A percentile compares a stretch with the other conserved stretches of the same genome.
Conservation (phyloP, 2,797 vertebrate species). For the Xiphophorus birchmanni region DNA sequence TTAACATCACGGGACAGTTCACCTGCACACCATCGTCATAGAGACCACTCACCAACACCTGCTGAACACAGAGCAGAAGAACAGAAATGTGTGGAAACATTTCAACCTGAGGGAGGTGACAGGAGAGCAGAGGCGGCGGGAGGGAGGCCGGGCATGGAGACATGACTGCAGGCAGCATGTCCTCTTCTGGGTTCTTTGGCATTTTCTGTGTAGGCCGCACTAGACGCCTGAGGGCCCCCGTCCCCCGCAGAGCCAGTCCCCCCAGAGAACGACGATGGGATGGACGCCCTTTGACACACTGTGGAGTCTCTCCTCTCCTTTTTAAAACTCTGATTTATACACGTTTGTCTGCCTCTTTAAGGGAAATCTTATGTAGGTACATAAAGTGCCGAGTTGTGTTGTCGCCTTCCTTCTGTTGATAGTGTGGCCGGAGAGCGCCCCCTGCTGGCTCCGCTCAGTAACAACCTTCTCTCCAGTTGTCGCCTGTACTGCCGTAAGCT, state of each 20-base stretch:
- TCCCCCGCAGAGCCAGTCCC: constrained; percentile 49
- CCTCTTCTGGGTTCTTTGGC: constrained; percentile 90
- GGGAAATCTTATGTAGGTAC: constrained; percentile 84
- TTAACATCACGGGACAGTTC: constrained; percentile 56
- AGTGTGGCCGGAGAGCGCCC: constrained; percentile 76
- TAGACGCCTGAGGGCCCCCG: constrained; percentile 50
- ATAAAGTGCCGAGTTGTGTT: constrained; percentile 93
- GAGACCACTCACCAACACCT: constrained; percentile 62
- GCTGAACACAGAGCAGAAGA: constrained; percentile 62
- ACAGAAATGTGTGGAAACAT: constrained; percentile 66
- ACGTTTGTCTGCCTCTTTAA: constrained; percentile 56
- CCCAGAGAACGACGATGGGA: constrained; percentile 46
- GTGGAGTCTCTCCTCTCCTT: constrained; percentile 41
- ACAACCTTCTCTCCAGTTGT: constrained; percentile 98
- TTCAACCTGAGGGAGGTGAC: constrained; percentile 73
- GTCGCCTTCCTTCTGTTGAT: constrained; percentile 86
- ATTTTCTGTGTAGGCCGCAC: constrained; percentile 68
- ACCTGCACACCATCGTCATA: constrained; percentile 68
- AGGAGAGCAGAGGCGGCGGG: constrained; percentile 14
- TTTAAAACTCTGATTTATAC: constrained; percentile 29
- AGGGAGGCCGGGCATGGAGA: constrained; percentile 38
- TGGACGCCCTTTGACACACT: constrained; percentile 33
- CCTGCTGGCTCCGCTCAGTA: constrained; percentile 84
- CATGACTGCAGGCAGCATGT: constrained; percentile 49
- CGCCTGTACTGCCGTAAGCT: constrained; percentile 85